Base-by-base conservation (phyloP, 1,140 invertebrate species). In the Dinoponera quadriceps region DNA sequence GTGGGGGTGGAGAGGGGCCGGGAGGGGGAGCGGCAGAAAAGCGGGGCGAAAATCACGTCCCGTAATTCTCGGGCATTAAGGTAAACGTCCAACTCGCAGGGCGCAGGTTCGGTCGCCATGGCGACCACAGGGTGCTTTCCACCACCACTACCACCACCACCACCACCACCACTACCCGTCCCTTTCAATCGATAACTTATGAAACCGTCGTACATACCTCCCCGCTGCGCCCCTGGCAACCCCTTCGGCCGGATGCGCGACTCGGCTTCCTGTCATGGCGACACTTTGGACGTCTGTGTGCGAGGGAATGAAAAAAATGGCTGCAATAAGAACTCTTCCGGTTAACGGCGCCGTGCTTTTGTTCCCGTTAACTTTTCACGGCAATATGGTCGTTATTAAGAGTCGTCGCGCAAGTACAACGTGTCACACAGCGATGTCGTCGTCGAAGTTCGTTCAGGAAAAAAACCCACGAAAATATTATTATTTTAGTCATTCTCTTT, bases 11-110 rank as follows among this genome's bases (percentile, higher is more conserved):
- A n/a, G n/a, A 82, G 75, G 63, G 74, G 85, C 82, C 71, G 71
- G 75, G 85, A 80, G 75, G 84, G 84, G 84, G 84, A 85, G 82
- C 73, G 60, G 49, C 55, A 55, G 87, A 74, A 65, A 86, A 73
- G 85, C 72, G 69, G 80, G 88, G 87, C 82, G 85, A 89, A 93
- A 93, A 94, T 94, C 93, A 94, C 92, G 93, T 93, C 88, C 89
- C 91, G 92, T 94, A 94, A 94, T 94, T 94, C 92, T 91, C 91
- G 89, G 90, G 92, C 91, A 94, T 94, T 94, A 94, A 94, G 92
- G 93, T 94, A 94, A 94, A 93, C 92, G 93, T 93, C 89, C 90
- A 88, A 84, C 85, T 88, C 88, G 85, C 86, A 93, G 86, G 77
- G 92, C 93, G 93, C 93, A 93, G 90, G 91, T 91, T 92, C 91